Evolutionary conservation across 2,888 invertebrate species (phyloP).

Genomic region (Agriotes lineatus): DNA sequence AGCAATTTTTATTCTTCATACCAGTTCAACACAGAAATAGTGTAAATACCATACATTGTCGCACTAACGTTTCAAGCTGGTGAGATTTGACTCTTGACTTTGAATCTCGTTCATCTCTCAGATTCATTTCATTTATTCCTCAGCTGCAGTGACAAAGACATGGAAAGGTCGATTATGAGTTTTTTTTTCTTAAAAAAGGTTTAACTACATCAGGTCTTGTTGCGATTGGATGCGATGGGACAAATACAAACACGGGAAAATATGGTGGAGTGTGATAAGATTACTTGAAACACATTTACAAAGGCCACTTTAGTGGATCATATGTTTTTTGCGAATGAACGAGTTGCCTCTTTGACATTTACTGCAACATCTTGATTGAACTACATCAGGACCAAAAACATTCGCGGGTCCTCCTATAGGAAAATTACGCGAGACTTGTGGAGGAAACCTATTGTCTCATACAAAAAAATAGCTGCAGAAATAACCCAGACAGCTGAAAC

Average conservation of each 20-base stretch:
- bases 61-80: no score
- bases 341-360: constrained; percentile 44
- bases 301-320: not conserved
- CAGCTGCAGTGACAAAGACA: no score
- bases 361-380: constrained; percentile 48
- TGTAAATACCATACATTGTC: no score
- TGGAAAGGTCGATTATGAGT: not conserved
- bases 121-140: no score
- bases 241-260: constrained; percentile 1
- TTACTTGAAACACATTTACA: constrained; percentile 6
- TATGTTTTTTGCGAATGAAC: not conserved
- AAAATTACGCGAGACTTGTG: constrained; percentile 36
- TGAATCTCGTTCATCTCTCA: no score
- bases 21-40: no score
- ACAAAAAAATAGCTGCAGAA: not conserved
- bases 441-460: constrained; percentile 1
- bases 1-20: no score
- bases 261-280: constrained; percentile 1
- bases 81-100: no score
- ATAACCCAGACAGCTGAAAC: not conserved
- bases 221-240: not conserved
- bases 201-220: not conserved
- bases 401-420: constrained; percentile 48
- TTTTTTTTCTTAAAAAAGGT: not conserved
- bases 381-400: constrained; percentile 46